Evolutionary conservation across 35 echinoderm and acorn worm genomes (phyloP), one percentile per base, ranked within the genome.

Genomic region (Ophioderma brevispina): DNA sequence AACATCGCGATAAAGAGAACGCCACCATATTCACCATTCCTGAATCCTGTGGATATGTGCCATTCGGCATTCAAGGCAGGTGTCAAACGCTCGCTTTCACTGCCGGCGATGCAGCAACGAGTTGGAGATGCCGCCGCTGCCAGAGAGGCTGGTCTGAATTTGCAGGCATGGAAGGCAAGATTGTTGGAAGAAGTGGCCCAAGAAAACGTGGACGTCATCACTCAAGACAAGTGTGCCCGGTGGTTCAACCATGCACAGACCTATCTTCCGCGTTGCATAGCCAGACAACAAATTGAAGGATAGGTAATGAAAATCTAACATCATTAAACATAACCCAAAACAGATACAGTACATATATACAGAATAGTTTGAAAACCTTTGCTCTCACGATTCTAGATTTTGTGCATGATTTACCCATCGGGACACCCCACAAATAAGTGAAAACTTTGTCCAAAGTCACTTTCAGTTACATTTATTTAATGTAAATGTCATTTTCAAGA

Each of bases 21-120:
- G 18, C 75, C 86, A n/a, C 86, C 86, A 1, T 88, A 50, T 49
- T 80, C 86, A 25, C 75, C 77, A 0, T 88, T 79, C 42, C 77
- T 88, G 37, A 88, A 88, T 38, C 34, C 64, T 33, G 76, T 46
- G 23, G 77, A 79, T 38, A 88, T 88, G 76, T 75, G 37, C 28
- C 86, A 88, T 46, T 79, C 75, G 21, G 76, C 77, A 88, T 88
- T 88, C 40, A 55, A 88, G 76, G 75, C 76, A 79, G 85, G 32
- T 28, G 85, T 87, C 0, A 87, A 87, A 32, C n/a, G 85, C 0
- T 34, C 33, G 1, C 25, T 78, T 14, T 25, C 32, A 8, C 37
- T 43, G 0, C 85, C 75, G 6, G 85, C 39, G 37, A 19, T 25
- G 70, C 85, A 87, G 5, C 64, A n/a, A 41, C 64, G 63, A 14